phyloP scores from a whole-genome alignment of 2,113 vertebrate genomes.

The Lota lota region DNA sequence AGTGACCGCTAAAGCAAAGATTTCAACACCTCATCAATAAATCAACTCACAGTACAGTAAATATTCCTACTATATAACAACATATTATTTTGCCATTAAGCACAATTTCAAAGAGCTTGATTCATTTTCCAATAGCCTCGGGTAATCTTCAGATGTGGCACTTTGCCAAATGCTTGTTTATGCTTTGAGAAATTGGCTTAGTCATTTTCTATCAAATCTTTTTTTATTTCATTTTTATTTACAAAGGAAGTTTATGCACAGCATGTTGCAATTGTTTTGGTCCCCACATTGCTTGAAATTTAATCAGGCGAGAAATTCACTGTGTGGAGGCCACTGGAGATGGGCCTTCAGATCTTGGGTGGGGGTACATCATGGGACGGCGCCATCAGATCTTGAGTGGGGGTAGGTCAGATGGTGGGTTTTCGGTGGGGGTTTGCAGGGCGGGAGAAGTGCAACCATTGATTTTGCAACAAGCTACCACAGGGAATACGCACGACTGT shows the following conservation, averaged over 20 bases:
- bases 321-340: background rate
- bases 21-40: background rate
- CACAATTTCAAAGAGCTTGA: background rate
- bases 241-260: background rate
- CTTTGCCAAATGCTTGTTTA: background rate
- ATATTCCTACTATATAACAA: background rate
- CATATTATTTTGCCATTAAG: background rate
- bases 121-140: background rate
- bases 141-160: background rate
- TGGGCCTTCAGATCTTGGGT: no score
- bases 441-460: background rate
- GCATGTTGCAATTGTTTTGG: slow-evolving; percentile 4
- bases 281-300: background rate
- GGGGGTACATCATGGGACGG: background rate
- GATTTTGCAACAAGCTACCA: background rate
- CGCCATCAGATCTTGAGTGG: background rate
- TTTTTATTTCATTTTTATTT: background rate
- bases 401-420: background rate
- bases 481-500: background rate
- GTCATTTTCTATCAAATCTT: background rate
- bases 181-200: background rate
- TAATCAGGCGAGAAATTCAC: no score
- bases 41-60: background rate
- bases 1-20: background rate
- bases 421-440: background rate